Evolutionary conservation across 1,140 invertebrate species (phyloP), one percentile per base, ranked within the genome.

Genomic region (Macrocentrus cingulum): DNA sequence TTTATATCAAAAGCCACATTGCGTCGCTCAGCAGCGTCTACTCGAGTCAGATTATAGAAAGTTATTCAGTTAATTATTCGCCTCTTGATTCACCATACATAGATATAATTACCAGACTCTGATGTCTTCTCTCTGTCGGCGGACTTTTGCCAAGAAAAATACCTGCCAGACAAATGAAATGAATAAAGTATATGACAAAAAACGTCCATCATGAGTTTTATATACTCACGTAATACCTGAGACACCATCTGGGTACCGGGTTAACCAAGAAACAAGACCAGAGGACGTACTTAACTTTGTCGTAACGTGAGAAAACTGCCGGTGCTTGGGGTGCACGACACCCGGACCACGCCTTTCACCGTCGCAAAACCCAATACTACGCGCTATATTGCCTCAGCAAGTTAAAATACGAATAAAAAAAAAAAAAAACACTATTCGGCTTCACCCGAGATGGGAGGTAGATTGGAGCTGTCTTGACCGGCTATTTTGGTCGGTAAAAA

Each of bases 211-310:
- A 15, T 8, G 4, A 4, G 13, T 39, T 39, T 39, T 23, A 22
- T 25, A 29, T n/a, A 48, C 4, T 48, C 19, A 48, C 19, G 11
- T 48, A 25, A n/a, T 16, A 22, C 20, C 22, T 19, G 11, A 45
- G 19, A 45, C 2, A 0, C 13, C 46, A 58, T 25, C 36, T 58
- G 37, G 39, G 23, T 15, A 50, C 45, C 9, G 46, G 55, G 55
- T 57, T 50, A 57, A 57, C 55, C 55, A 36, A 50, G 34, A 39
- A 57, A 57, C 36, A 57, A 57, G 46, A 58, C 56, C 25, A 32
- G n/a, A n/a, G 36, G 16, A 18, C 13, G 56, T 37, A 58, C 56
- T 58, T 50, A 58, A 58, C 46, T 51, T 58, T 44, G 48, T 58
- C 48, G 46, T 29, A 32, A 16, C 36, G 34, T 34, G 36, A 58